Evolutionary conservation across 1,140 invertebrate species (phyloP), one percentile per base, ranked within the genome.

Genomic region (Hermetia illucens): DNA sequence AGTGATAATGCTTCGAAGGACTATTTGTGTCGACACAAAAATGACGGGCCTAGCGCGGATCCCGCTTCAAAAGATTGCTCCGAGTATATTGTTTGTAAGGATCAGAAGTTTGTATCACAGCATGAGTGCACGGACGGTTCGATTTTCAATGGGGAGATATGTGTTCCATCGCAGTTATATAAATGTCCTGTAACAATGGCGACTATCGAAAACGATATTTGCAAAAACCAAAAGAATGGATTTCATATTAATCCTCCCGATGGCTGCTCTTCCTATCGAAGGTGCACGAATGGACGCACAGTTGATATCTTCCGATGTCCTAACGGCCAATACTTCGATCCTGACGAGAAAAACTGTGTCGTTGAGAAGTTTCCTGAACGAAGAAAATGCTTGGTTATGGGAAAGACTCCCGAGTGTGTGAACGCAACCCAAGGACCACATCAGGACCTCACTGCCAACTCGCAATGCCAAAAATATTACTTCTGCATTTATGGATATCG

Each of bases 381-480:
- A n/a, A 9, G 25, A n/a, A 32, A 33, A 12, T 43, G 41, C 16
- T 10, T 38, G 5, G 17, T 35, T 3, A 5, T 9, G 12, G 21
- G 18, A 5, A 29, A n/a, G n/a, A 51, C 62, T n/a, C 17, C 40
- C 4, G 56, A 53, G n/a, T 72, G 69, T 46, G 46, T 50, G 16
- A 61, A 62, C 2, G 53, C 62, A 35, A 60, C 62, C 0, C 61
- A 56, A 34, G 68, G 68, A 1, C 64, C 56, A 21, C 66, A 69
- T 39, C 66, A 65, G 39, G 62, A 66, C 31, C 47, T 62, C 4
- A 54, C 59, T 5, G n/a, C 21, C 5, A 45, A 42, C 34, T 61
- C 62, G 4, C 63, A 63, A 34, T 71, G 69, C 40, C 62, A 55
- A 4, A 55, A 52, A 12, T 71, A 71, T 43, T 69, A 60, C 41